Evolutionary conservation across 2,113 vertebrate species (phyloP), one percentile per base, ranked within the genome.

Genomic region (Ovibos moschatus): DNA sequence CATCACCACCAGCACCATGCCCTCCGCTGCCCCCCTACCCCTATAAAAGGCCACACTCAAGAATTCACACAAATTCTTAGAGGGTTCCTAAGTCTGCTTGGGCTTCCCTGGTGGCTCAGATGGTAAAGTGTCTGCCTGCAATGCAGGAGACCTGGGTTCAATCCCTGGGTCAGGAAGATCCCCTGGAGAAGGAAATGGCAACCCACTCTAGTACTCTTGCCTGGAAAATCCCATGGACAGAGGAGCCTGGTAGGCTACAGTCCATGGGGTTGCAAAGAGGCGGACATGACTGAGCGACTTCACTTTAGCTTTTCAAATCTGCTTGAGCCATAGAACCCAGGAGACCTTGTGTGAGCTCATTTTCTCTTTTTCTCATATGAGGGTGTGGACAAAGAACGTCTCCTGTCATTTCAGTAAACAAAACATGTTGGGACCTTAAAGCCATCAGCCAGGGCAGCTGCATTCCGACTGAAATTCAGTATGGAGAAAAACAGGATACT

Each of bases 1-100:
- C 17, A 17, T 1, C 14, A 8, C 36, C 33, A 62, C 14, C 60
- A 62, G 0, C 23, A 4, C 57, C 57, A 57, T 62, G 58, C 2
- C 13, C 13, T 14, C 28, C 2, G 1, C 6, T 25, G 10, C 7
- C 5, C 10, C 30, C 5, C 0, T 12, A 19, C 19, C 7, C 45
- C 30, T 4, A 36, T 27, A 60, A 57, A 62, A 82, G 4, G 3
- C 14, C 45, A 51, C 14, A 30, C 16, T 50, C 25, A 36, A 64
- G 1, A 23, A 64, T 21, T 82, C 76, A 60, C 57, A 15, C 19
- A 50, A 15, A 62, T 1, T 64, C 62, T 81, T 16, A 51, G 45
- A 36, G 23, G 8, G 11, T 30, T 91, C 33, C 57, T 91, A 50
- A 19, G 12, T 60, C 27, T 60, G 27, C 58, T 60, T 60, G 58